Evolutionary conservation across 1,140 invertebrate genomes (phyloP).

Genomic region (Drosophila sulfurigaster): DNA sequence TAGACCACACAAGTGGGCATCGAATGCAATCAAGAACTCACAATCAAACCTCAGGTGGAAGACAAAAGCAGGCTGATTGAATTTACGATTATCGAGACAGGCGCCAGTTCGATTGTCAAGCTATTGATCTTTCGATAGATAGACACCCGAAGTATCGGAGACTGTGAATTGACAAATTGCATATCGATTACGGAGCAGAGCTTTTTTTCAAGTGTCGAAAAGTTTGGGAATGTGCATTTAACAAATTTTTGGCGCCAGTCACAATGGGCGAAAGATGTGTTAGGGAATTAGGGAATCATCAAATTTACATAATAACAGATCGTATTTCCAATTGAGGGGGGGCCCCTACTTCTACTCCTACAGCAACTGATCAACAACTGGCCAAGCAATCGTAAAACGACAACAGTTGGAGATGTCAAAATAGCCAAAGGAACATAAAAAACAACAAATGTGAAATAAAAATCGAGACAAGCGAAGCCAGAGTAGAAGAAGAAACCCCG

Average conservation of each 20-base stretch:
- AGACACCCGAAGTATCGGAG: too few relatives aligned
- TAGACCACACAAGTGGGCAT: constrained; percentile 24
- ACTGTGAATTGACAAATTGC: constrained; percentile 26
- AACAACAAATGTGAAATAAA: constrained; percentile 43
- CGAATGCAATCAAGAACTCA: constrained; percentile 12
- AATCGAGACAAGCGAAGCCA: background rate
- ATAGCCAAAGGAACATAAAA: constrained; percentile 65
- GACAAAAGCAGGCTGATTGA: constrained; percentile 28
- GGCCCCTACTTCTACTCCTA: background rate
- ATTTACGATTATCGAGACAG: constrained; percentile 23
- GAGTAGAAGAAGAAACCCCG: constrained; percentile 28
- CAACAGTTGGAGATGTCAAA: constrained; percentile 68
- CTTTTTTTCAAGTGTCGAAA: constrained; percentile 8
- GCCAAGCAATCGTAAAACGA: constrained; percentile 47
- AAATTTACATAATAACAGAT: constrained; percentile 83
- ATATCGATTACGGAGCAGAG: constrained; percentile 36
- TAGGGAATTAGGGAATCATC: constrained; percentile 79
- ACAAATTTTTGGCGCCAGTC: constrained; percentile 65
- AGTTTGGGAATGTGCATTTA: constrained; percentile 21
- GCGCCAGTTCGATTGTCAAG: constrained; percentile 27
- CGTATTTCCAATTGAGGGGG: constrained; percentile 55
- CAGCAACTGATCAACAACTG: constrained; percentile 28
- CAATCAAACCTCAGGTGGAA: constrained; percentile 10
- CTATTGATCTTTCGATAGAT: background rate
- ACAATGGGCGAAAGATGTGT: constrained; percentile 60